Evolutionary conservation across 2,113 vertebrate genomes (phyloP).

Genomic region (Cyphomyrus discorhynchus): DNA sequence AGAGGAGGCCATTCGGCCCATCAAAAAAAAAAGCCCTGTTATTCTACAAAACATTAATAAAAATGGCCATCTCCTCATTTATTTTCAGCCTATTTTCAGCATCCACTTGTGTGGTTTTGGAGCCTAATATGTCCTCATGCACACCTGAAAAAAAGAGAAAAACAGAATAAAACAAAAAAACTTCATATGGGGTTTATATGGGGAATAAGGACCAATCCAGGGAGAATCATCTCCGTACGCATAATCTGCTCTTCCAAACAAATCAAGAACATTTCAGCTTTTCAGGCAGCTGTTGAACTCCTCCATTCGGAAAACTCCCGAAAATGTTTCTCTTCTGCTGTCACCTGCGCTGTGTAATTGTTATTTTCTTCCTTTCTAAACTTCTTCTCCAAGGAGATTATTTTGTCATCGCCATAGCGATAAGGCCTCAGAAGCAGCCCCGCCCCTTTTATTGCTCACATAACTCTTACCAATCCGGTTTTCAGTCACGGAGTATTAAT

Average conservation of each 20-base stretch:
- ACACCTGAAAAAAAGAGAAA: not conserved
- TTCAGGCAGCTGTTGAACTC: conserved; percentile 1
- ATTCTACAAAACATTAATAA: not conserved
- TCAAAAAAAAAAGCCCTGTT: not conserved
- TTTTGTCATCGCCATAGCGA: conserved; percentile 6
- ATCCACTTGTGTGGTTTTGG: not conserved
- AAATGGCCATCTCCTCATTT: not conserved
- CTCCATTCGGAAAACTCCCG: not conserved
- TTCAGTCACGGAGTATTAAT: not conserved
- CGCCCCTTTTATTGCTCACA: not conserved
- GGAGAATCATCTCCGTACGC: not conserved
- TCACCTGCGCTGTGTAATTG: conserved; percentile 1
- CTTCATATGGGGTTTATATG: not conserved
- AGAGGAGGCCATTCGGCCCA: no score
- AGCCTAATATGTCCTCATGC: not conserved
- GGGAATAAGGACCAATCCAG: not conserved
- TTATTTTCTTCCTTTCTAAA: conserved; percentile 8
- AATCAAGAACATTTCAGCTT: not conserved
- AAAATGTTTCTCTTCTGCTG: conserved; percentile 3
- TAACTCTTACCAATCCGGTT: not conserved
- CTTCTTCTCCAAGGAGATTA: not conserved
- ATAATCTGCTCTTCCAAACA: conserved; percentile 5
- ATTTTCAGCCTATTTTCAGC: not conserved
- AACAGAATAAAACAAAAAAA: not conserved
- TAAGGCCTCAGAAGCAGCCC: not conserved